Base-by-base conservation (phyloP, 2,113 vertebrate species). In the Salvelinus namaycush region DNA sequence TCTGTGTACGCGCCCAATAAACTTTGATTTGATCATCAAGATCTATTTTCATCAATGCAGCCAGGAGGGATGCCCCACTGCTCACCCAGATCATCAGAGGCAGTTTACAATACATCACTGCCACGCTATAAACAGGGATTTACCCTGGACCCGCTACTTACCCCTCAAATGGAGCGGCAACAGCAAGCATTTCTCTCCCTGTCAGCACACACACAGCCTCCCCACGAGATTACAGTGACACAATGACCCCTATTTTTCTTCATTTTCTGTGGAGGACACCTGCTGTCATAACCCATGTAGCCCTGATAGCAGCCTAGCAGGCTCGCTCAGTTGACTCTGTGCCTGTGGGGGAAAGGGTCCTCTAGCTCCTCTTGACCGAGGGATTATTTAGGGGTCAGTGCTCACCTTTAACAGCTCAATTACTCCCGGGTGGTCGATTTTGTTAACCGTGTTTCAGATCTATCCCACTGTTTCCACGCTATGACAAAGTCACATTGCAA, bases 371-470 rank as follows among this genome's bases (percentile, higher is more conserved):
- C 76, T 84, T 76, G 84, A 76, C 13, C 78, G n/a, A 4, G 54
- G 76, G 88, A 76, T 89, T 75, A 86, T 77, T 14, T 22, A 51
- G 20, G 86, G 87, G 87, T 89, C 83, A 87, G 77, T 82, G 77
- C 84, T 83, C 29, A 62, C 83, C 81, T 60, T 54, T 88, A 86
- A 90, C 90, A 88, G 87, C 87, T 86, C 86, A 82, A 91, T 92
- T 87, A 89, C 83, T 87, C 87, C 72, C 67, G 64, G 75, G 81
- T 88, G 75, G 81, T 78, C 73, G 79, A 83, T 82, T 87, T 73
- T 77, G 86, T 84, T 85, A 77, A 85, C 48, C 1, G 7, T 68
- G 70, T 79, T 39, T 44, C 39, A 44, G 39, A 44, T 44, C 39
- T 44, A 8, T 44, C 39, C 39, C 8, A 44, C 39, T 44, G 39